phyloP scores from a whole-genome alignment of 2,888 invertebrate genomes.

The Griposia aprilina region DNA sequence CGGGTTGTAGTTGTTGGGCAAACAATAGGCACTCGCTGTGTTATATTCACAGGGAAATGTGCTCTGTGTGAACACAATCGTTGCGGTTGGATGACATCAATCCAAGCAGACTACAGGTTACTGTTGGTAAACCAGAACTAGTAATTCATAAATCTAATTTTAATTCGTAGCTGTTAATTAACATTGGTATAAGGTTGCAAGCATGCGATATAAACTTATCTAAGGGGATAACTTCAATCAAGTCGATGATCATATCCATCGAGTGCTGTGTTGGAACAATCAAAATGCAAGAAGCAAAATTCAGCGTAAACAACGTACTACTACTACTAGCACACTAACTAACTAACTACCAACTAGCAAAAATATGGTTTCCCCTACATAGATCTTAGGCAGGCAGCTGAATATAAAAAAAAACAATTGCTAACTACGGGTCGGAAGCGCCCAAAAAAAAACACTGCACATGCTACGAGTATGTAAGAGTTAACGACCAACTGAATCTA shows the following conservation, averaged over 20 bases:
- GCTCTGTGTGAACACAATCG: constrained; percentile 63
- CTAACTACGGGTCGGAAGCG: background rate
- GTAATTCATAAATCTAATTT: constrained; percentile 4
- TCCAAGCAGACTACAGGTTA: constrained; percentile 52
- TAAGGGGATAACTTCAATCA: background rate
- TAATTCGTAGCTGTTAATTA: background rate
- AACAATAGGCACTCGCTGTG: constrained; percentile 52
- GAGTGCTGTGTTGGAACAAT: background rate
- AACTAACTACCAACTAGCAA: no score
- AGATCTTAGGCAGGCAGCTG: no score
- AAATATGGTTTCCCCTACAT: no score
- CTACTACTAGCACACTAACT: no score
- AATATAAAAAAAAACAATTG: no score
- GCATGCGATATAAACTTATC: background rate
- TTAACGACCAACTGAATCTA: no score
- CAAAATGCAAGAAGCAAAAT: background rate
- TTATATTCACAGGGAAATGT: constrained; percentile 65
- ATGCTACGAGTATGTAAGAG: no score
- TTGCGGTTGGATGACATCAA: constrained; percentile 62
- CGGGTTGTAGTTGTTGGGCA: constrained; percentile 20
- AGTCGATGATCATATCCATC: background rate
- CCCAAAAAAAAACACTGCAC: background rate
- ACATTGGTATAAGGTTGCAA: background rate
- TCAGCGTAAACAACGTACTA: background rate
- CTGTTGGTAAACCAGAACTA: constrained; percentile 2